Conservation (phyloP, 1,140 invertebrate species). For the Asobara japonica region DNA sequence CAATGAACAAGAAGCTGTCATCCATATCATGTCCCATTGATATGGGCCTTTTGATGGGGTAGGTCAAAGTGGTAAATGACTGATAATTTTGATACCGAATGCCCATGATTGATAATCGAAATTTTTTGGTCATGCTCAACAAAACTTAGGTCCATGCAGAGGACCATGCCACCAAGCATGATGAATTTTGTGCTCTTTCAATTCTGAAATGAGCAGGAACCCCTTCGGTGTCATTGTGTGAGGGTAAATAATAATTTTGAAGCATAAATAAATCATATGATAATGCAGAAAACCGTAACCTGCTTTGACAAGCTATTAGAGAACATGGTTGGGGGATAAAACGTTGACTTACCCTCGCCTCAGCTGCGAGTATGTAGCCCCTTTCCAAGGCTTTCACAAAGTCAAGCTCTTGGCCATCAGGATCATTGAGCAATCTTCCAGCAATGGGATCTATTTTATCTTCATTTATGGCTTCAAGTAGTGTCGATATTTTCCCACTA, state of each 20-base stretch:
- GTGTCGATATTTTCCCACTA: conserved; percentile 77
- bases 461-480: conserved; percentile 81
- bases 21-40: not conserved
- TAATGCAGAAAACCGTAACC: conserved; percentile 52
- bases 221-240: conserved; percentile 27
- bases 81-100: conserved; percentile 40
- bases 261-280: conserved; percentile 27
- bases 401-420: conserved; percentile 77
- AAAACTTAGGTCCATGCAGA: conserved; percentile 47
- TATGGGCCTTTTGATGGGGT: not conserved
- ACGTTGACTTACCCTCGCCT: conserved; percentile 86
- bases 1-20: not conserved
- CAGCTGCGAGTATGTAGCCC: conserved; percentile 87
- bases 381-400: conserved; percentile 87
- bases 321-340: conserved; percentile 21
- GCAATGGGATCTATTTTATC: conserved; percentile 79
- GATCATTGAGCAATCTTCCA: conserved; percentile 76
- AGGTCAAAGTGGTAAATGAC: conserved; percentile 31
- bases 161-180: conserved; percentile 54
- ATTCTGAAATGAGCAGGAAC: conserved; percentile 22
- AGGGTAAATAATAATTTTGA: conserved; percentile 34
- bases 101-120: conserved; percentile 28
- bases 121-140: conserved; percentile 46
- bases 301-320: conserved; percentile 32
- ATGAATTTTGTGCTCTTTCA: conserved; percentile 15